phyloP scores from a whole-genome alignment of 2,113 vertebrate genomes.

The Strix aluco region DNA sequence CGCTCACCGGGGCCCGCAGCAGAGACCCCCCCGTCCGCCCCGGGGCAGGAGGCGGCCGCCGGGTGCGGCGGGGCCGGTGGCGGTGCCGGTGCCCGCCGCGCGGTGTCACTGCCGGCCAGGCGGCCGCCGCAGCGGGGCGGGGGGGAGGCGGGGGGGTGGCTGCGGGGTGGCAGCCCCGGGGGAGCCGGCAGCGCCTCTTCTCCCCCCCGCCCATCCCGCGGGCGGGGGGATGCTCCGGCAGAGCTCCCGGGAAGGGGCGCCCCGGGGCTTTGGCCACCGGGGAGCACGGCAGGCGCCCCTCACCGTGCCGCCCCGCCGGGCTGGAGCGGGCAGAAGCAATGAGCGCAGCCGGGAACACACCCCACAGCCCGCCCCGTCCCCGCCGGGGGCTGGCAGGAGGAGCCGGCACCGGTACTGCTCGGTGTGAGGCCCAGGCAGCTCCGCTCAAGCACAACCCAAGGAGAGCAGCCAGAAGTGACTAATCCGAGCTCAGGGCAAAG shows the following conservation, averaged over 20 bases:
- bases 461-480: background rate
- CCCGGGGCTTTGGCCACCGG: too few relatives aligned
- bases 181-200: too few relatives aligned
- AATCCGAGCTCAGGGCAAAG: background rate
- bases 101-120: constrained; percentile 46
- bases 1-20: background rate
- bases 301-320: background rate
- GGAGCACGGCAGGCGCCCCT: background rate
- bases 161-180: background rate
- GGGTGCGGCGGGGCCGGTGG: background rate
- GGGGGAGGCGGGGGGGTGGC: too few relatives aligned
- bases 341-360: background rate
- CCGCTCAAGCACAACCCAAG: accelerated
- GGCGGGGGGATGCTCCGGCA: background rate
- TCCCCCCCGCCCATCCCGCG: background rate
- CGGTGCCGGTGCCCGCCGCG: background rate
- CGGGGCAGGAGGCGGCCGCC: background rate
- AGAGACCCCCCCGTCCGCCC: background rate
- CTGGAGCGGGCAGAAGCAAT: accelerated
- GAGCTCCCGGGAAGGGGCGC: background rate
- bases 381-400: background rate
- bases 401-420: background rate
- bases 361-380: too few relatives aligned
- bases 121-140: background rate
- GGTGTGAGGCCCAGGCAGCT: background rate